These are phyloP conservation scores for Brachionichthys hirsutus DNA, from an alignment of 2,113 vertebrate genomes.

Conservation along the genomic window DNA sequence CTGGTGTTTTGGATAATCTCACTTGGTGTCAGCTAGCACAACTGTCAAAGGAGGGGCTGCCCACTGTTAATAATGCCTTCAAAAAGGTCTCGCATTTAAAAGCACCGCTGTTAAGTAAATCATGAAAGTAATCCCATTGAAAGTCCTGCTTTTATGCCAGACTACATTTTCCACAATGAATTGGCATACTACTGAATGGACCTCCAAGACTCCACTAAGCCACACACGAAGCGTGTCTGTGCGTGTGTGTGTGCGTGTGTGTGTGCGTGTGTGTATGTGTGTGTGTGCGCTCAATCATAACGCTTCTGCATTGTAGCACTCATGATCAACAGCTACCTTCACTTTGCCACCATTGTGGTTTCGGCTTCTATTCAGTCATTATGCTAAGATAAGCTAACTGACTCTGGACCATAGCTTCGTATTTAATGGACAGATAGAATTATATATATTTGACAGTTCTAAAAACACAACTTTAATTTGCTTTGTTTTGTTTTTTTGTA, in stretches of 20 bases:
- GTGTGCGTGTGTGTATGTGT: slow-evolving; percentile 19
- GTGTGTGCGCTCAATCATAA: no score
- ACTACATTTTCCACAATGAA: slow-evolving; percentile 65
- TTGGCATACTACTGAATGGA: slow-evolving; percentile 66
- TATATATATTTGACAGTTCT: no score
- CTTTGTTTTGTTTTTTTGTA: background rate
- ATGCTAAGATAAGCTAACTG: background rate
- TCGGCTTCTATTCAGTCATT: background rate
- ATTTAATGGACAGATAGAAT: no score
- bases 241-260: slow-evolving; percentile 23
- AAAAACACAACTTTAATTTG: no score
- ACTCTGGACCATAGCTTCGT: background rate
- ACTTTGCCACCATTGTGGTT: no score
- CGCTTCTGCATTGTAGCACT: no score
- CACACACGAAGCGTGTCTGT: slow-evolving; percentile 48
- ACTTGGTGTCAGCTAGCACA: slow-evolving; percentile 60
- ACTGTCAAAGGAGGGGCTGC: slow-evolving; percentile 60
- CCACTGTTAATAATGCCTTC: slow-evolving; percentile 60
- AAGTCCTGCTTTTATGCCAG: slow-evolving; percentile 63
- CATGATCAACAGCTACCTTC: no score
- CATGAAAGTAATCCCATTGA: slow-evolving; percentile 60
- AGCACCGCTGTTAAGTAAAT: slow-evolving; percentile 54
- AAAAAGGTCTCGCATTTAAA: slow-evolving; percentile 67
- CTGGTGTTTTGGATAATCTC: slow-evolving; percentile 63
- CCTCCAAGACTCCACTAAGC: slow-evolving; percentile 56